Evolutionary conservation across 2,113 vertebrate genomes (phyloP).

Genomic region (Bubo scandiacus): DNA sequence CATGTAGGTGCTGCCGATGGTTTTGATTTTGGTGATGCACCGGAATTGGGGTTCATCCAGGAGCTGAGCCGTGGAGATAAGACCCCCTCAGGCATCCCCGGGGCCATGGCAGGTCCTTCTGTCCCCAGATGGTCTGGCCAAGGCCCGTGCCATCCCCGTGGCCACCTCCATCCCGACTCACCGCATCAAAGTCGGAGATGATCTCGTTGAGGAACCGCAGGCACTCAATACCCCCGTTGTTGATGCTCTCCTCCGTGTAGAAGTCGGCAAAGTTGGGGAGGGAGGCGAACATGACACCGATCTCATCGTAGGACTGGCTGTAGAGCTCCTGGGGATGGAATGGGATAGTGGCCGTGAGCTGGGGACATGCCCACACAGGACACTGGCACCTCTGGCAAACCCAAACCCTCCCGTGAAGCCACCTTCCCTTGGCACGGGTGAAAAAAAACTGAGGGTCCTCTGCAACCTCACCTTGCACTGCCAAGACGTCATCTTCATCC

Average conservation of each 20-base stretch:
- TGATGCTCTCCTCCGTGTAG: constrained; percentile 98
- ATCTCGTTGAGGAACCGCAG: constrained; percentile 97
- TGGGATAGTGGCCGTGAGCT: neutral
- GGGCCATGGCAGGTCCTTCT: neutral
- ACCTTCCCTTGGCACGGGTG: neutral
- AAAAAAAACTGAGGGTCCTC: neutral
- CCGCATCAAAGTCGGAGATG: constrained; percentile 96
- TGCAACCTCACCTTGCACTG: neutral
- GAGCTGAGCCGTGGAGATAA: constrained; percentile 72
- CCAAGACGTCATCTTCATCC: neutral
- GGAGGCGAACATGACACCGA: constrained; percentile 98
- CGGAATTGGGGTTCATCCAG: constrained; percentile 93
- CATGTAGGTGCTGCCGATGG: constrained; percentile 97
- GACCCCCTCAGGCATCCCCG: neutral
- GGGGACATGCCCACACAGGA: fast-evolving
- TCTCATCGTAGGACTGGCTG: constrained; percentile 95
- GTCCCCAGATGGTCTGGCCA: neutral
- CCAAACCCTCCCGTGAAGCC: neutral
- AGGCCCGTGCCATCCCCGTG: fast-evolving
- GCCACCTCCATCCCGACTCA: constrained; percentile 54
- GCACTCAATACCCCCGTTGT: constrained; percentile 95
- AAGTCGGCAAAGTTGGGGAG: constrained; percentile 97
- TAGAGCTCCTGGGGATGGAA: constrained; percentile 84
- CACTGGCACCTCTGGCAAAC: neutral
- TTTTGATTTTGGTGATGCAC: constrained; percentile 96